Evolutionary conservation across 2,888 invertebrate genomes (phyloP).

Genomic region (Podotricha telesiphe): DNA sequence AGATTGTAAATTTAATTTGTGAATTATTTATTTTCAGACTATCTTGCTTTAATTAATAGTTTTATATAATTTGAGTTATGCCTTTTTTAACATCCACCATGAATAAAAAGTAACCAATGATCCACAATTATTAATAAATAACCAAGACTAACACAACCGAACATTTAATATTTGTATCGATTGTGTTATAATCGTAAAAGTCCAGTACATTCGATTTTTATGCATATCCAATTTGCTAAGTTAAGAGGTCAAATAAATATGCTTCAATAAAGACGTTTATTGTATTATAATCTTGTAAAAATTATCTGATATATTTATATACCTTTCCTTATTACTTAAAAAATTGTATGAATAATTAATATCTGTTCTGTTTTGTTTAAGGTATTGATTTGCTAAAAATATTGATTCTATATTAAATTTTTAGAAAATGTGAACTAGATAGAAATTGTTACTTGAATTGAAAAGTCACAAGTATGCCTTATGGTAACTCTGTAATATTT

Average conservation of each 20-base stretch:
- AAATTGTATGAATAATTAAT: slow-evolving; percentile 14
- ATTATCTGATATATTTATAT: slow-evolving; percentile 34
- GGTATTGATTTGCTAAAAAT: neutral
- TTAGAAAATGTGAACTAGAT: too few species aligned
- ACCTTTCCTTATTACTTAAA: slow-evolving; percentile 28
- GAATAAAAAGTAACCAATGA: too few species aligned
- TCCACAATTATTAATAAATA: slow-evolving; percentile 17
- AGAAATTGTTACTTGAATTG: too few species aligned
- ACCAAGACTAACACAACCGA: slow-evolving; percentile 17
- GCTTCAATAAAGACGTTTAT: slow-evolving; percentile 37
- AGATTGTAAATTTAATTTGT: too few species aligned
- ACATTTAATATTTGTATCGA: slow-evolving; percentile 2
- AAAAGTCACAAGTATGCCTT: too few species aligned
- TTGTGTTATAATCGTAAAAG: slow-evolving; percentile 38
- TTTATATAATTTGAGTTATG: too few species aligned
- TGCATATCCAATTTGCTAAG: slow-evolving; percentile 40
- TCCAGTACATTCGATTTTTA: slow-evolving; percentile 35
- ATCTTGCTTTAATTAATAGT: too few species aligned
- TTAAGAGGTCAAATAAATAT: slow-evolving; percentile 42
- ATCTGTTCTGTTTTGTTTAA: neutral
- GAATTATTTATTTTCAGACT: too few species aligned
- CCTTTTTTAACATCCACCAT: too few species aligned
- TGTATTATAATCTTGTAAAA: slow-evolving; percentile 25
- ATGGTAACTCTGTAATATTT: too few species aligned
- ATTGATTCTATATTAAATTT: too few species aligned